A percentile compares a stretch with the other conserved stretches of the same genome.
Conservation (phyloP, 2,113 vertebrate genomes). For the Ranitomeya imitator region DNA sequence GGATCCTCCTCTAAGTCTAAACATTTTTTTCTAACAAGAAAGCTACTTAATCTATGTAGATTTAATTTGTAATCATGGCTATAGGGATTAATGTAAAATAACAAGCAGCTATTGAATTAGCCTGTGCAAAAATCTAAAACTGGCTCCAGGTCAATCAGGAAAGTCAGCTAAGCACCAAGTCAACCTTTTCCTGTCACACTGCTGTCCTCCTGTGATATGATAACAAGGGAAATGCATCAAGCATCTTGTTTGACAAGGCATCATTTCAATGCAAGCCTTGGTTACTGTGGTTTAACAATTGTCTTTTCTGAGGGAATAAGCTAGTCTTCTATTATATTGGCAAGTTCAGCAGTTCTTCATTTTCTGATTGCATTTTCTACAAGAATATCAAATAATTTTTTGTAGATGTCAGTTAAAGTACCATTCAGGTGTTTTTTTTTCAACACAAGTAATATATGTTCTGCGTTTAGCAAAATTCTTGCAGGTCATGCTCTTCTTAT, state of each 20-base stretch:
- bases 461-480: too few relatives aligned
- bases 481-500: too few relatives aligned
- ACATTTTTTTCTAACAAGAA: too few relatives aligned
- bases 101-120: not conserved
- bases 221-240: slow-evolving; percentile 13
- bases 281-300: not conserved
- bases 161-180: not conserved
- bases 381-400: slow-evolving; percentile 1
- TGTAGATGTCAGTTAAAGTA: not conserved
- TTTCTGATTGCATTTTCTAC: not conserved
- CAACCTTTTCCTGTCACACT: not conserved
- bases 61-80: not conserved
- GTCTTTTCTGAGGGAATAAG: slow-evolving; percentile 11
- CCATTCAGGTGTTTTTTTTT: too few relatives aligned
- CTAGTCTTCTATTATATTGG: not conserved
- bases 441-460: too few relatives aligned
- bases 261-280: not conserved
- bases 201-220: slow-evolving; percentile 15
- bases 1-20: too few relatives aligned
- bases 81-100: not conserved
- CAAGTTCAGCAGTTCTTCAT: slow-evolving; percentile 9
- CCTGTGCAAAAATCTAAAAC: not conserved
- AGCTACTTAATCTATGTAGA: too few relatives aligned
- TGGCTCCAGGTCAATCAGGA: not conserved
- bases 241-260: slow-evolving; percentile 22